Base-by-base conservation (phyloP, 92 coral and sea anemone genomes). In the Phenganax subtilis region DNA sequence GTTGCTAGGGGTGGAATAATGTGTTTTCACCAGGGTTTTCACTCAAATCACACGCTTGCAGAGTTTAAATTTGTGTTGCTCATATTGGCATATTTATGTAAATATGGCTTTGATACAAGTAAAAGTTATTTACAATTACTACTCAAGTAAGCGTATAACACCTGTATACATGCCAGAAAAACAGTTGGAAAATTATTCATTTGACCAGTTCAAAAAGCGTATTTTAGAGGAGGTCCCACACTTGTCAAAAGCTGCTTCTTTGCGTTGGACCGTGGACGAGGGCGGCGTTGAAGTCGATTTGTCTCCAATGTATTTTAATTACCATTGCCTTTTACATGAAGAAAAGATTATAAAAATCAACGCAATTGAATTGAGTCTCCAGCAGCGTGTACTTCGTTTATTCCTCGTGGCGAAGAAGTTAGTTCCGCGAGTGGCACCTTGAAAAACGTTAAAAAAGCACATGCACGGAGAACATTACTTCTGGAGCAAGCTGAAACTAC, bases 101-200 rank as follows among this genome's bases (percentile, higher is more conserved):
- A 15, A 28, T 3, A 68, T 68, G 74, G 7, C 6, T 68, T 68
- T 68, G 29, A 28, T 68, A 68, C 74, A 68, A 68, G 29, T 68
- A 6, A 68, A 70, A 70, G 75, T 70, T 4, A 6, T 12, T 29
- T 70, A 70, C 56, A 9, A 70, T 29, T 70, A 70, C 55, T 70
- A 70, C 27, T 70, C 75, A 0, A 70, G 54, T 70, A 70, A 70
- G 15, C 15, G 75, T 1, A n/a, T 70, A 8, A 70, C 75, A 70
- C 75, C 75, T 7, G 55, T 70, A 9, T 70, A 70, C 12, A 28
- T 70, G 7, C 16, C 2, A 44, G 54, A 70, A 15, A 54, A 70
- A 29, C 25, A 70, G 9, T 14, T 70, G 54, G 54, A 37, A 70
- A 70, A 70, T 8, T 70, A 7, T 44, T 70, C 75, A 11, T 70